Percentiles rank a stretch among this genome's conserved stretches.
These are phyloP conservation scores for Catocala fraxini DNA, from an alignment of 2,888 invertebrate species.

Conservation along the genomic window DNA sequence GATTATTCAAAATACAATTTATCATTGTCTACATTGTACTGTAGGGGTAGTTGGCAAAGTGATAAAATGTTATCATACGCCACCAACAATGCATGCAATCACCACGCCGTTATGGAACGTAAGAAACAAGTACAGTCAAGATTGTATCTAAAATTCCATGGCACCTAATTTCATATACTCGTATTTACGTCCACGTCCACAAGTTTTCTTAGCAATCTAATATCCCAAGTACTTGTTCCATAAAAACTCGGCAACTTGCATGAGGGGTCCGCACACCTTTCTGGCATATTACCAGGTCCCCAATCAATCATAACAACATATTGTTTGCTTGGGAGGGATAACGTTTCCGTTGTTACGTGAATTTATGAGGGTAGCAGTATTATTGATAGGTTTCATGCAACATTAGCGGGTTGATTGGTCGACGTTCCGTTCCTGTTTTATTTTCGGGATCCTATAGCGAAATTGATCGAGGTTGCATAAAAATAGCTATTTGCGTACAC, in stretches of 20 bases:
- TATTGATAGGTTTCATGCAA: slow-evolving; percentile 74
- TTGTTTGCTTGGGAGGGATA: slow-evolving; percentile 69
- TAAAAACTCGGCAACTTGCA: slow-evolving; percentile 46
- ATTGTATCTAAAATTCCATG: no score
- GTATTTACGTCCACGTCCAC: background rate
- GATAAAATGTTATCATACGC: no score
- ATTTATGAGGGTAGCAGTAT: slow-evolving; percentile 68
- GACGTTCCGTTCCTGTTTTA: slow-evolving; percentile 40
- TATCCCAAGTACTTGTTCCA: slow-evolving; percentile 26
- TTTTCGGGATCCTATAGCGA: slow-evolving; percentile 39
- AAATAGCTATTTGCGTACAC: slow-evolving; percentile 1
- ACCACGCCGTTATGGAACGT: no score
- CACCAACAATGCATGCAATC: no score
- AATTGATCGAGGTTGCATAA: slow-evolving; percentile 36
- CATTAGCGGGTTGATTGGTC: slow-evolving; percentile 71
- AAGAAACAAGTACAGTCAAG: no score
- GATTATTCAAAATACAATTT: no score
- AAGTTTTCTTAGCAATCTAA: slow-evolving; percentile 25
- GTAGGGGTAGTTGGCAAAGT: no score
- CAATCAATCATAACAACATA: slow-evolving; percentile 73
- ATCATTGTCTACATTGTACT: no score
- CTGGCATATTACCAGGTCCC: slow-evolving; percentile 58
- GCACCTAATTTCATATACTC: no score
- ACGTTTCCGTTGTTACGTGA: slow-evolving; percentile 62
- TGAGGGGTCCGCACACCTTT: slow-evolving; percentile 46